Base-by-base conservation (phyloP, 23 tunicate genomes). In the Clavelina lepadiformis region DNA sequence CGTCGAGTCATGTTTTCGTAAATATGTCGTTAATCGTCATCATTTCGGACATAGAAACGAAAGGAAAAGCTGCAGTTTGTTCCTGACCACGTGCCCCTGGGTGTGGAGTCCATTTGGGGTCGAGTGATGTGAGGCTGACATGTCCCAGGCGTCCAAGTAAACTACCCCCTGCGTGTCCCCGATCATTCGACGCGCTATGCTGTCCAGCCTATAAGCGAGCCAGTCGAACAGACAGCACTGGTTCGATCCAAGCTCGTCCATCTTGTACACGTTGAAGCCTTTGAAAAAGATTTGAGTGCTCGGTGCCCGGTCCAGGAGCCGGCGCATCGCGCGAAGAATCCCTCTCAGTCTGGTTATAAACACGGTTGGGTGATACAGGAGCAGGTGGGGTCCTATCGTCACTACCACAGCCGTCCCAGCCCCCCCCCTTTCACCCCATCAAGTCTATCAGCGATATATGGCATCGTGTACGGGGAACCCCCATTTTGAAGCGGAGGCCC, bases 401-500 rank as follows among this genome's bases (percentile, higher is more conserved):
- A 84, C 41, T 5, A 75, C 66, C 1, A 84, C 68, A 28, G 69
- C 74, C 23, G 93, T 84, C 26, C 64, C 78, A 27, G 51, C 27
- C 13, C 93, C 82, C n/a, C n/a, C n/a, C 82, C 93, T 30, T 51
- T n/a, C 0, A 84, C 37, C 23, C 27, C 28, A 41, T 84, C 83
- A 0, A 84, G 30, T 1, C 72, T 26, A 38, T 84, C 82, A 22
- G 74, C 73, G 22, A 84, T 84, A 51, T 84, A 84, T 2, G 93
- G 93, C 66, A 56, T 56, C 0, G 78, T 58, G 25, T 64, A 11
- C 23, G 66, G 73, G 0, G 78, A 34, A 1, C 93, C 93, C 7
- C 83, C 83, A 38, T 84, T 84, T 21, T 84, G 82, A 22, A 84
- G 29, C 23, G 93, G 93, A 19, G 82, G 77, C 1, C 93, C 93